phyloP scores from a whole-genome alignment of 2,888 invertebrate genomes.

The Perizoma flavofasciatum region DNA sequence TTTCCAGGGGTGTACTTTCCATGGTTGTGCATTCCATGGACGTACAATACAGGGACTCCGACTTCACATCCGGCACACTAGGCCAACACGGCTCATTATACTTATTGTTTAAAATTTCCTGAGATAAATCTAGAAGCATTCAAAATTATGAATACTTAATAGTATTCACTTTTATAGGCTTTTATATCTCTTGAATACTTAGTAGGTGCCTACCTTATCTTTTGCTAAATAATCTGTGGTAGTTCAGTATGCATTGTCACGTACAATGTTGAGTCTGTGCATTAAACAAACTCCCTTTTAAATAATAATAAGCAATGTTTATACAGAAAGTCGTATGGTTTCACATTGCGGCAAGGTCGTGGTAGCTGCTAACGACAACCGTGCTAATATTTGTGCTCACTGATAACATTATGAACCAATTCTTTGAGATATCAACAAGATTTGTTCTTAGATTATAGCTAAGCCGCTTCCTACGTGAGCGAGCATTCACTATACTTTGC shows the following conservation, averaged over 20 bases:
- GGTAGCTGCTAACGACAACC: slow-evolving; percentile 67
- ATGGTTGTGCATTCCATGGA: too few relatives aligned
- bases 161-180: too few relatives aligned
- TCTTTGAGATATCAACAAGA: slow-evolving; percentile 74
- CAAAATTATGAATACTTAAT: too few relatives aligned
- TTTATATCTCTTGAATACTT: too few relatives aligned
- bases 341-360: slow-evolving; percentile 64
- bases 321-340: slow-evolving; percentile 56
- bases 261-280: slow-evolving; percentile 4
- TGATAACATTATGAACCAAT: slow-evolving; percentile 82
- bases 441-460: slow-evolving; percentile 78
- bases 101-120: too few relatives aligned
- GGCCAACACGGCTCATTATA: too few relatives aligned
- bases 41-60: too few relatives aligned
- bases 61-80: too few relatives aligned
- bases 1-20: too few relatives aligned
- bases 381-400: slow-evolving; percentile 72
- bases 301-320: slow-evolving; percentile 48
- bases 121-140: too few relatives aligned
- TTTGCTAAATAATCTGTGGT: too few relatives aligned
- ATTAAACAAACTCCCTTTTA: slow-evolving; percentile 49
- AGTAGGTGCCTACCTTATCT: too few relatives aligned
- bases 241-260: slow-evolving; percentile 27
- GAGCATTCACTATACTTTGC: slow-evolving; percentile 58
- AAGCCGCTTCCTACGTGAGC: slow-evolving; percentile 64